These are phyloP conservation scores for Gallinago media DNA, from an alignment of 2,113 vertebrate species.

Conservation along the genomic window DNA sequence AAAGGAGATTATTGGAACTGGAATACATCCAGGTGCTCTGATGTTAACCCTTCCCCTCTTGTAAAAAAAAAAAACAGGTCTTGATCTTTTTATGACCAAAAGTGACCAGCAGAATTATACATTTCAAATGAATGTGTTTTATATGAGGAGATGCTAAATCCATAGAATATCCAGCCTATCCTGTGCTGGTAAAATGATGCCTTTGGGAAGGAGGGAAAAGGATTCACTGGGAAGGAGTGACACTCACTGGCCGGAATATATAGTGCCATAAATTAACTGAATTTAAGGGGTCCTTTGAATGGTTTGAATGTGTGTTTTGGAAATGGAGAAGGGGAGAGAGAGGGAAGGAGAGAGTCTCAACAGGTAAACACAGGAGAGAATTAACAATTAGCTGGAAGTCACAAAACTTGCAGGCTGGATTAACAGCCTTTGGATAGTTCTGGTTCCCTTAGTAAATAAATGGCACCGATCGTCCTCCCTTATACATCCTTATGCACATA, in stretches of 20 bases:
- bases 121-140: not conserved
- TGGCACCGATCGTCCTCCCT: accelerated
- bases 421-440: not conserved
- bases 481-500: not conserved
- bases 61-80: not conserved
- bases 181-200: not conserved
- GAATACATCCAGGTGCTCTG: not conserved
- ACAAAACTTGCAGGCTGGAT: not conserved
- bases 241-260: not conserved
- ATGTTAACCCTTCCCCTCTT: not conserved
- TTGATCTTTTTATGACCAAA: not conserved
- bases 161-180: not conserved
- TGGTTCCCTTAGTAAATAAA: not conserved
- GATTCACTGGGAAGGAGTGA: constrained; percentile 8
- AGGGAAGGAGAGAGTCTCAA: not conserved
- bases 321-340: not conserved
- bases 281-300: not conserved
- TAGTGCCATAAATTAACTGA: not conserved
- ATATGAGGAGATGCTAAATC: not conserved
- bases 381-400: not conserved
- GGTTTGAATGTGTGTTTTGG: not conserved
- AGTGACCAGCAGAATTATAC: not conserved
- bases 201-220: not conserved
- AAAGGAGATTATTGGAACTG: not conserved
- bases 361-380: not conserved